Evolutionary conservation across 2,888 invertebrate genomes (phyloP).

Genomic region (Amblyteles armatorius): DNA sequence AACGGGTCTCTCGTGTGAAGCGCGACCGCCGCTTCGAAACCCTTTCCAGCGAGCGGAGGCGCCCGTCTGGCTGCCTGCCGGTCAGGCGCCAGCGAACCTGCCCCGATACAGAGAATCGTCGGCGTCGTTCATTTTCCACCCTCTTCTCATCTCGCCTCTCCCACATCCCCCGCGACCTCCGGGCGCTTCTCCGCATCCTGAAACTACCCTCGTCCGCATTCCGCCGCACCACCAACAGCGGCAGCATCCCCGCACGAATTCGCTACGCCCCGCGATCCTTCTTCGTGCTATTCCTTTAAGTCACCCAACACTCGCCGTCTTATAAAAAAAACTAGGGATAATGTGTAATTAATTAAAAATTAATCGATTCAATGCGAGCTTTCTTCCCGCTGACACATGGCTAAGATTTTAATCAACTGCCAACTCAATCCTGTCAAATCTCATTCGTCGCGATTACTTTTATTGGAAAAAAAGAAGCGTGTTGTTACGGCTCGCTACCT

Average conservation of each 20-base stretch:
- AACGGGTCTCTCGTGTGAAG: constrained; percentile 58
- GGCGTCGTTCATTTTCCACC: constrained; percentile 75
- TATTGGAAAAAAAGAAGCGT: not conserved
- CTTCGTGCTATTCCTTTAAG: constrained; percentile 37
- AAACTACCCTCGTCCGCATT: constrained; percentile 37
- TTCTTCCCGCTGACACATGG: not conserved
- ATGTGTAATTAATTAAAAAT: not conserved
- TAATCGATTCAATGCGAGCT: not conserved
- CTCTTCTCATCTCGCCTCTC: constrained; percentile 42
- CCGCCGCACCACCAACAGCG: constrained; percentile 18
- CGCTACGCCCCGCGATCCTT: constrained; percentile 35
- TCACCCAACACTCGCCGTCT: constrained; percentile 37
- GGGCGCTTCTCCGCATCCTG: constrained; percentile 44
- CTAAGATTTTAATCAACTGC: not conserved
- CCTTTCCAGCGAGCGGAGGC: constrained; percentile 80
- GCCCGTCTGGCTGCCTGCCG: constrained; percentile 84
- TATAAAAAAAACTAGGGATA: not conserved
- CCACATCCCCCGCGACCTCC: not conserved
- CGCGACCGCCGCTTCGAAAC: constrained; percentile 72
- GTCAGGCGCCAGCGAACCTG: constrained; percentile 83
- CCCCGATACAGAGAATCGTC: constrained; percentile 72
- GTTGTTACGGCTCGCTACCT: too few species aligned
- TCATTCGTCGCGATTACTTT: not conserved
- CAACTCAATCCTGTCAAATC: not conserved
- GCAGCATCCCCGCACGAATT: constrained; percentile 53